Evolutionary conservation across 2,888 invertebrate genomes (phyloP), one percentile per base, ranked within the genome.

Genomic region (Andricus curvator): DNA sequence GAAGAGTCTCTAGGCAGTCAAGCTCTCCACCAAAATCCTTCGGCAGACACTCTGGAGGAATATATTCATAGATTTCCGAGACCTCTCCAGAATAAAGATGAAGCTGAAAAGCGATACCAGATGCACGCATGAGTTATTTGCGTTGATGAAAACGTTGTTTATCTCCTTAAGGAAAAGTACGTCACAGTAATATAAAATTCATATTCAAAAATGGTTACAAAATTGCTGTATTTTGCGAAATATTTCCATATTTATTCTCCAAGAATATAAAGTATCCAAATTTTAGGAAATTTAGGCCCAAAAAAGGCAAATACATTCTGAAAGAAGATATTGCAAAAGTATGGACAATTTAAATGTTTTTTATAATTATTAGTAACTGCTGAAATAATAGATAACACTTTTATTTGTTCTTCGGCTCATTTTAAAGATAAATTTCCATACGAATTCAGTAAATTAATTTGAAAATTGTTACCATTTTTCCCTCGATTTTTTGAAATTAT

Each of bases 11-110:
- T 25, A 88, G 17, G 67, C 83, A 83, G 64, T 89, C 90, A 2
- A 95, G 91, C 20, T 94, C 93, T 1, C 96, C 96, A 0, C 95
- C 95, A 86, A 94, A 95, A 90, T 96, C 95, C 0, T 93, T 93
- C 0, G 96, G 96, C 1, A 96, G 89, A 70, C 94, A 94, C 1
- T 94, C 93, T 67, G 94, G 93, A 0, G 95, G 94, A 65, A 96
- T 92, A 22, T 93, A 92, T 0, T 94, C 93, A 83, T 94, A 89
- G 81, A 91, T 78, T 60, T 94, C 94, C 80, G 95, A 91, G 65
- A 95, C 93, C 41, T 94, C 94, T 64, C 93, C 94, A 81, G 93
- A 93, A 91, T 95, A 95, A 88, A 95, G 94, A 91, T 95, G 94
- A 62, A 96, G 91, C 96, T 96, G 93, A 62, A 92, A 66, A 84